phyloP scores from a whole-genome alignment of 2,113 vertebrate genomes.

The Chitala chitala region DNA sequence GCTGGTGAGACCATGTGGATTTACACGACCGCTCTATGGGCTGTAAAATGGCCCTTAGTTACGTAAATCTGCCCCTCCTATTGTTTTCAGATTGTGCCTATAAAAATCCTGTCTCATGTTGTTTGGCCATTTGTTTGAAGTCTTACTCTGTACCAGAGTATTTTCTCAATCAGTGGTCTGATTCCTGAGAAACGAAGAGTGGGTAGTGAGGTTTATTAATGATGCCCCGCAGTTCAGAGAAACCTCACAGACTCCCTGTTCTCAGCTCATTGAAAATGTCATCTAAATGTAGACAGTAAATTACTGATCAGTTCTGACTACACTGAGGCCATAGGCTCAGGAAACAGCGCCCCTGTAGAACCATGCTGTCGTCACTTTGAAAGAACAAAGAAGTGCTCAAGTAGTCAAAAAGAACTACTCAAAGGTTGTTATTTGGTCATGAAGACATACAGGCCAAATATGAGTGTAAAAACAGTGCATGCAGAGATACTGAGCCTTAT shows the following conservation, averaged over 20 bases:
- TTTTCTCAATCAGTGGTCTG: not conserved
- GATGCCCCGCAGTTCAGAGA: not conserved
- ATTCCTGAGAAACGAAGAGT: not conserved
- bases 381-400: constrained; percentile 33
- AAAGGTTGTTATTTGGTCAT: no score
- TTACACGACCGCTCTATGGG: no score
- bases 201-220: constrained; percentile 7
- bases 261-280: constrained; percentile 36
- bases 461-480: no score
- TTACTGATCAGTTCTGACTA: constrained; percentile 35
- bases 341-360: constrained; percentile 42
- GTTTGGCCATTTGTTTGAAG: not conserved
- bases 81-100: no score
- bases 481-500: no score
- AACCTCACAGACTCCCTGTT: constrained; percentile 16
- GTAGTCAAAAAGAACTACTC: no score
- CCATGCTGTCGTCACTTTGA: constrained; percentile 35
- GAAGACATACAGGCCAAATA: no score
- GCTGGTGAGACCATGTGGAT: no score
- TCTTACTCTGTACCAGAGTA: not conserved
- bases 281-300: constrained; percentile 60
- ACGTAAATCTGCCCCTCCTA: no score
- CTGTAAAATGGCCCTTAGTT: no score
- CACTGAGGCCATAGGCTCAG: constrained; percentile 39
- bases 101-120: not conserved